Evolutionary conservation across 2,888 invertebrate species (phyloP).

Genomic region (Mythimna vitellina): DNA sequence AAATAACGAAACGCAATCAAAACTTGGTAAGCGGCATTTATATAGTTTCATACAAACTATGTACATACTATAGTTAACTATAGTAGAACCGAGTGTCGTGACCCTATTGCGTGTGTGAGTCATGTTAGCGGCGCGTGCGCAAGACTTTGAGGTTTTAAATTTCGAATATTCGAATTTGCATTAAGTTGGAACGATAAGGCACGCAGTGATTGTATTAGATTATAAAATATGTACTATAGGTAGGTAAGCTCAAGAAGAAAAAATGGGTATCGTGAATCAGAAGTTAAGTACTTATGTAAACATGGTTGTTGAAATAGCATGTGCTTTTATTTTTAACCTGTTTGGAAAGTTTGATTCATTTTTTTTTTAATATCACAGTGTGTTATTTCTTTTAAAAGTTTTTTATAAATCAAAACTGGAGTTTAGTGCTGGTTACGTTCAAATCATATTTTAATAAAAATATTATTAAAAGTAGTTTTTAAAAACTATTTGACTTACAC

Average conservation of each 20-base stretch:
- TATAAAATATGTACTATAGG: slow-evolving; percentile 48
- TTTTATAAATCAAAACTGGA: no score
- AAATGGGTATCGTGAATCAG: slow-evolving; percentile 42
- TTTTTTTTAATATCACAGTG: neutral
- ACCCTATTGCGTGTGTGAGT: slow-evolving; percentile 89
- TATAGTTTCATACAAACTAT: slow-evolving; percentile 72
- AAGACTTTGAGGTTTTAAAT: slow-evolving; percentile 84
- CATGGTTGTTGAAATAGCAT: slow-evolving; percentile 14
- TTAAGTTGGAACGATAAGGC: slow-evolving; percentile 77
- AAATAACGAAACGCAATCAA: slow-evolving; percentile 81
- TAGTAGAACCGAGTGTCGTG: slow-evolving; percentile 82
- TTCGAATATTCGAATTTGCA: slow-evolving; percentile 84
- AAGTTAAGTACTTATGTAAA: neutral
- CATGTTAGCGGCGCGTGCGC: slow-evolving; percentile 87
- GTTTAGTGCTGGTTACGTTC: neutral
- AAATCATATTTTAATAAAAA: neutral
- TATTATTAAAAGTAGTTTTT: neutral
- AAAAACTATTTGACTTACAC: neutral
- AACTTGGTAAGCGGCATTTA: slow-evolving; percentile 80
- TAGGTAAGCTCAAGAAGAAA: slow-evolving; percentile 26
- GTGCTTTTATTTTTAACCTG: slow-evolving; percentile 20
- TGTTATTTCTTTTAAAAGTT: neutral
- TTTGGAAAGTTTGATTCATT: neutral
- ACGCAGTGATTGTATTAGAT: slow-evolving; percentile 72
- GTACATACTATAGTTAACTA: slow-evolving; percentile 67